Percentiles rank a stretch among this genome's conserved stretches.
These are phyloP conservation scores for Strigamia transsilvanica DNA, from an alignment of 2,888 invertebrate genomes.

Conservation along the genomic window DNA sequence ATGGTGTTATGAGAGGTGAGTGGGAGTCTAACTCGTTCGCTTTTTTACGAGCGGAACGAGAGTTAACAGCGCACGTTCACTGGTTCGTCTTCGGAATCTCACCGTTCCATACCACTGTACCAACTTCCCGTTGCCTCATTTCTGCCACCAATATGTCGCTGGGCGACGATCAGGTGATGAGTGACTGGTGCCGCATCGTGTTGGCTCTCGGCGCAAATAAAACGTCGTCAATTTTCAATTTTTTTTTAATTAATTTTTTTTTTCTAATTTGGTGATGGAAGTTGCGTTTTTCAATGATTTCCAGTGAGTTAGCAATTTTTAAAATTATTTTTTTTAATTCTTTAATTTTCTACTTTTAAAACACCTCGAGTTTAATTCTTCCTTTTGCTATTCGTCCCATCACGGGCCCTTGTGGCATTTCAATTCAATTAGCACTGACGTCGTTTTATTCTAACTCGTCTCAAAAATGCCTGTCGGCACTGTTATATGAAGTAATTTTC, in stretches of 20 bases:
- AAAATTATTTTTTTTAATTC: neutral
- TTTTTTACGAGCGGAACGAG: conserved; percentile 44
- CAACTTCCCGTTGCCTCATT: conserved; percentile 16
- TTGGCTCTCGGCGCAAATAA: conserved; percentile 24
- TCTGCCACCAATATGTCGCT: conserved; percentile 15
- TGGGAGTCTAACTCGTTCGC: conserved; percentile 18
- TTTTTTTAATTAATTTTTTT: neutral
- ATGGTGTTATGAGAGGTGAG: conserved; percentile 9
- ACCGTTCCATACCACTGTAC: neutral
- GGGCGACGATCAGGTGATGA: conserved; percentile 36
- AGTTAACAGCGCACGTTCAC: conserved; percentile 44
- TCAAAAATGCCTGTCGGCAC: conserved; percentile 37
- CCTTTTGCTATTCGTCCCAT: neutral
- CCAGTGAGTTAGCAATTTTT: neutral
- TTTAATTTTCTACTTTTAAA: neutral
- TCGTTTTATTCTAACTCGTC: conserved; percentile 22
- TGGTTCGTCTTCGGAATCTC: conserved; percentile 6
- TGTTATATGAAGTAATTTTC: conserved; percentile 47
- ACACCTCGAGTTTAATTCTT: conserved; percentile 2
- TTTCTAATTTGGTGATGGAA: neutral
- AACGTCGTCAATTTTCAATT: neutral
- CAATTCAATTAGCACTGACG: conserved; percentile 47
- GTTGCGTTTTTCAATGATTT: conserved; percentile 22
- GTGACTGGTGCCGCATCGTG: conserved; percentile 4
- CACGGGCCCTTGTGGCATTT: conserved; percentile 41